Conservation (phyloP, 1,140 invertebrate species). For the Pseudomyrmex pallidus region DNA sequence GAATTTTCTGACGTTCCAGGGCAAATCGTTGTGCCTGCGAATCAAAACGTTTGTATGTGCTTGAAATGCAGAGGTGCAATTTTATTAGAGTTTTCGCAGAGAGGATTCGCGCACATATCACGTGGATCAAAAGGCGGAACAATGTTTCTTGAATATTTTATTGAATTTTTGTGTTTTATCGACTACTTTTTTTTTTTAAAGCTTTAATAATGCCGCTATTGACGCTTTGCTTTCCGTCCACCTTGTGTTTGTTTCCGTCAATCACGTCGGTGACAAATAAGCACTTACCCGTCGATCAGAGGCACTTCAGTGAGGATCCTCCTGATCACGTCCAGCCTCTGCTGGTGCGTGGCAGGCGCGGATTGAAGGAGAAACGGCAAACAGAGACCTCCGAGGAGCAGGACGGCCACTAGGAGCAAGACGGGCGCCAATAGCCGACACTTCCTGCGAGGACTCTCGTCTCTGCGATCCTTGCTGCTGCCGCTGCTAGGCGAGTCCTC, state of each 20-base stretch:
- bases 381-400: slow-evolving; percentile 84
- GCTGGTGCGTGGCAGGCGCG: slow-evolving; percentile 84
- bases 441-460: slow-evolving; percentile 80
- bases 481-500: slow-evolving; percentile 83
- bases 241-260: background rate
- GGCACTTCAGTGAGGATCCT: slow-evolving; percentile 87
- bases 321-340: slow-evolving; percentile 85
- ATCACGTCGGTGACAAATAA: background rate
- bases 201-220: background rate
- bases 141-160: too few species aligned
- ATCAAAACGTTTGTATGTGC: background rate
- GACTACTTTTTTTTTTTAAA: too few species aligned
- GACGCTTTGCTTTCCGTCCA: background rate
- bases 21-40: slow-evolving; percentile 94
- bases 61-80: background rate
- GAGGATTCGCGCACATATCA: background rate
- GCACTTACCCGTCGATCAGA: slow-evolving; percentile 87
- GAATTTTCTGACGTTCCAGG: slow-evolving; percentile 93
- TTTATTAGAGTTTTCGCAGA: background rate
- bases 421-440: slow-evolving; percentile 83
- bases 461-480: slow-evolving; percentile 82
- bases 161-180: too few species aligned
- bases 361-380: slow-evolving; percentile 84
- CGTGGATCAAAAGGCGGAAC: too few species aligned
- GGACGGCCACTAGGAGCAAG: slow-evolving; percentile 81